Conservation (phyloP, 2,888 invertebrate species). For the Bellardia bayeri region DNA sequence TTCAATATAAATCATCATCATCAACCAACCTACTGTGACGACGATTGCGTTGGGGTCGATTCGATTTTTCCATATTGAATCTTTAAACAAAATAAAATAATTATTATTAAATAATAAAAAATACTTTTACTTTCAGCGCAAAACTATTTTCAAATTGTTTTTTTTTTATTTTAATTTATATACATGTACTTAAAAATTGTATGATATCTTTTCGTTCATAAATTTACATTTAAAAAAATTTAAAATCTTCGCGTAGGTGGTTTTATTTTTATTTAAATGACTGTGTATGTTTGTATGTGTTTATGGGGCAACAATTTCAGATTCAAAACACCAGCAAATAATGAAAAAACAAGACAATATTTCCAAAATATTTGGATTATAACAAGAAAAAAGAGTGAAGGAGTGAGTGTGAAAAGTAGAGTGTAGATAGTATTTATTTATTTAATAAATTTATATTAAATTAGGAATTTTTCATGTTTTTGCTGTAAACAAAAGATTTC, state of each 20-base stretch:
- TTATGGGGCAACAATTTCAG: slow-evolving; percentile 42
- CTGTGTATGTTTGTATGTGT: slow-evolving; percentile 23
- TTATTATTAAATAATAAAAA: slow-evolving; percentile 11
- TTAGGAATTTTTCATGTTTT: slow-evolving; percentile 71
- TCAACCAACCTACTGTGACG: slow-evolving; percentile 88
- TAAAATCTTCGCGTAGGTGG: slow-evolving; percentile 71
- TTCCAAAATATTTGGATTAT: slow-evolving; percentile 62
- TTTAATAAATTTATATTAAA: slow-evolving; percentile 6
- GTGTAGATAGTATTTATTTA: not conserved
- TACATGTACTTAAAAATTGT: not conserved
- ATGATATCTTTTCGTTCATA: slow-evolving; percentile 11
- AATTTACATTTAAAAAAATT: slow-evolving; percentile 47
- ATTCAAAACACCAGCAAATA: slow-evolving; percentile 15
- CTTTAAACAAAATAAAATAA: slow-evolving; percentile 59
- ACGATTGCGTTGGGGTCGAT: slow-evolving; percentile 89
- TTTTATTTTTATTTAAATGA: slow-evolving; percentile 56
- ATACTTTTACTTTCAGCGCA: slow-evolving; percentile 22
- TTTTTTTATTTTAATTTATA: not conserved
- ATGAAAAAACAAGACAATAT: slow-evolving; percentile 51
- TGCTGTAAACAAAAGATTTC: slow-evolving; percentile 65
- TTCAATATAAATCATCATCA: slow-evolving; percentile 25
- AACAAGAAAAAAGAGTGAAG: not conserved
- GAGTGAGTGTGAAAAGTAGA: slow-evolving; percentile 2
- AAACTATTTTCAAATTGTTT: not conserved
- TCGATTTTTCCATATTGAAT: slow-evolving; percentile 73